Conservation (phyloP, 2,888 invertebrate genomes). For the Siphlonurus alternatus region DNA sequence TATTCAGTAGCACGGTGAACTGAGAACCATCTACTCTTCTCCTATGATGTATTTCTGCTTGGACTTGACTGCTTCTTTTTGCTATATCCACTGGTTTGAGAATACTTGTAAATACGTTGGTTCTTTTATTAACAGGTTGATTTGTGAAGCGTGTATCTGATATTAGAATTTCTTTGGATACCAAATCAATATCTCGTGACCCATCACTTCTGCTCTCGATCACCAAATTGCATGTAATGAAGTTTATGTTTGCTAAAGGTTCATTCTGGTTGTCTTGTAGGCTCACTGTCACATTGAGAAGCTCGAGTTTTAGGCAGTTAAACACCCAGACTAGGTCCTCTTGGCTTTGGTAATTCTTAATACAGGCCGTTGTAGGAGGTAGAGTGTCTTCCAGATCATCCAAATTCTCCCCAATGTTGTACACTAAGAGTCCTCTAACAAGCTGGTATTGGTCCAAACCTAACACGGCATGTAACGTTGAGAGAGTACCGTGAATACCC, state of each 20-base stretch:
- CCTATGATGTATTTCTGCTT: slow-evolving; percentile 55
- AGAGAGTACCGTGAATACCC: slow-evolving; percentile 66
- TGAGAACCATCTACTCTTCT: slow-evolving; percentile 52
- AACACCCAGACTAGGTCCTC: slow-evolving; percentile 49
- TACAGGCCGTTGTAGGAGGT: background rate
- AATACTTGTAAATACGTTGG: slow-evolving; percentile 79
- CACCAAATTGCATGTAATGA: slow-evolving; percentile 73
- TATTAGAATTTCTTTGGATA: slow-evolving; percentile 76
- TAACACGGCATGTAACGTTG: slow-evolving; percentile 65
- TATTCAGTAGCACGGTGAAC: slow-evolving; percentile 79
- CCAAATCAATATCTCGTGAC: slow-evolving; percentile 80
- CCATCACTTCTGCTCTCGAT: slow-evolving; percentile 77
- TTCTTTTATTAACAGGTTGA: slow-evolving; percentile 49
- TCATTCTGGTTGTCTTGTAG: slow-evolving; percentile 38
- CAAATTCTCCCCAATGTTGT: slow-evolving; percentile 77
- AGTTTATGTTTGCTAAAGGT: slow-evolving; percentile 68
- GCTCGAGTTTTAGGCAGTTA: slow-evolving; percentile 62
- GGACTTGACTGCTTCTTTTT: slow-evolving; percentile 25
- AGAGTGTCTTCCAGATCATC: slow-evolving; percentile 24
- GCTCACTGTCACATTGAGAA: slow-evolving; percentile 71
- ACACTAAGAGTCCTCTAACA: slow-evolving; percentile 67
- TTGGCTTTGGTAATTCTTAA: background rate
- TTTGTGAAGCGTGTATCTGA: slow-evolving; percentile 47
- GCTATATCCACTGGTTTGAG: slow-evolving; percentile 54
- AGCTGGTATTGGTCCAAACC: slow-evolving; percentile 75